A percentile compares a stretch with the other conserved stretches of the same genome.
Conservation (phyloP, 2,888 invertebrate genomes). For the Drosophila mettleri region DNA sequence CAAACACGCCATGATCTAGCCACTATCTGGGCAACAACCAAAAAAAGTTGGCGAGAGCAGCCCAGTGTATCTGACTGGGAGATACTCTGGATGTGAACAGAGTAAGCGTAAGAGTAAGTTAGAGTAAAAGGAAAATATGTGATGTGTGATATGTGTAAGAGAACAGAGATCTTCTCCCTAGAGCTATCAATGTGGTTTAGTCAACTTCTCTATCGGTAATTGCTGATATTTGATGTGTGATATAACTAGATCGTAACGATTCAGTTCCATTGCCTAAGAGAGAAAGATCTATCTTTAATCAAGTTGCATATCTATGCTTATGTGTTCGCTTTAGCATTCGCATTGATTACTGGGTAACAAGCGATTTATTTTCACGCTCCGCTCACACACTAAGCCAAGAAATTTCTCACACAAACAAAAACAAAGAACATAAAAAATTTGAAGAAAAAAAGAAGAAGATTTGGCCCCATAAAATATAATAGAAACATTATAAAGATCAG, state of each 20-base stretch:
- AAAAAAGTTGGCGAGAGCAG: neutral
- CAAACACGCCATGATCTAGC: constrained; percentile 58
- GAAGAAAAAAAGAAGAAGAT: constrained; percentile 28
- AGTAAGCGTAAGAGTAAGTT: too few relatives aligned
- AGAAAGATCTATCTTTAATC: neutral
- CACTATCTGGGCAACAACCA: constrained; percentile 15
- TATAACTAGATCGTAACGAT: too few relatives aligned
- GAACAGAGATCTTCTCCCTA: too few relatives aligned
- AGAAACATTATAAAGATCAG: constrained; percentile 73
- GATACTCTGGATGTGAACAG: neutral
- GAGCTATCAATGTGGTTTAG: too few relatives aligned
- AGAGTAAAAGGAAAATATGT: too few relatives aligned
- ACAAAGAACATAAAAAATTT: constrained; percentile 9
- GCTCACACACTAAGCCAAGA: constrained; percentile 64
- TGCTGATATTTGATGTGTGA: too few relatives aligned
- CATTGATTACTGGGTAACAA: constrained; percentile 13
- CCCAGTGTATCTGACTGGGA: neutral
- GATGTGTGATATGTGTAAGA: too few relatives aligned
- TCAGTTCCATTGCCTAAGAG: neutral
- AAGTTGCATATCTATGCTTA: neutral
- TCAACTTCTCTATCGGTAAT: too few relatives aligned
- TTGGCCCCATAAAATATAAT: constrained; percentile 63
- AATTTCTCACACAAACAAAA: constrained; percentile 67
- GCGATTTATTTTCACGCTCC: constrained; percentile 61
- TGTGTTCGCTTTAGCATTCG: neutral